Base-by-base conservation (phyloP, 2,113 vertebrate genomes). In the Micronycteris hirsuta region DNA sequence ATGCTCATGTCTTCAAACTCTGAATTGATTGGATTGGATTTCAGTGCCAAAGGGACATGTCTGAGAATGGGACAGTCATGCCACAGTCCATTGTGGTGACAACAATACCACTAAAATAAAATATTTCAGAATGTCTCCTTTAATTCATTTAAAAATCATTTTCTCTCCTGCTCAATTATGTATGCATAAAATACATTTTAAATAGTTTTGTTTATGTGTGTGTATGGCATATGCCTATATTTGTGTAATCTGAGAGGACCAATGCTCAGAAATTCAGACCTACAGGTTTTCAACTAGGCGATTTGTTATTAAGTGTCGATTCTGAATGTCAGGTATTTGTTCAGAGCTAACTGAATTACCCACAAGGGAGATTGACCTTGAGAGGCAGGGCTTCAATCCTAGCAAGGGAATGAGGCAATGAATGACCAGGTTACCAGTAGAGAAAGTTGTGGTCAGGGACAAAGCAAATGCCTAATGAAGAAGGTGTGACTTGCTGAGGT, bases 11-110 rank as follows among this genome's bases (percentile, higher is more conserved):
- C 93, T 94, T 86, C 13, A 96, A 93, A 80, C 43, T 89, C 41
- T 96, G 67, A 90, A 89, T 47, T 86, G 68, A 91, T 47, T 97
- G 78, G 68, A 86, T 88, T 91, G 70, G 20, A 90, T 93, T 94
- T 92, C 31, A 68, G 45, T 91, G 91, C 52, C 85, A 96, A 94
- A 77, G 63, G 45, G 65, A 52, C 49, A 13, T 74, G 36, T 88
- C 77, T 82, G 36, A 86, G 41, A 56, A 74, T 71, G 24, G 33
- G 71, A 85, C 17, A 71, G 31, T 78, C 71, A 58, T 61, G 33
- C 61, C 47, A 70, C 4, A 84, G 26, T 84, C 17, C 7, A 41
- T 45, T 45, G 54, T 31, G 73, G 26, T 95, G 81, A 95, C 33
- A 54, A 49, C 16, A 90, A 47, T 4, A 93, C 7, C 26, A 92